Conservation (phyloP, 1,140 invertebrate genomes). For the Platyscapa corneri region DNA sequence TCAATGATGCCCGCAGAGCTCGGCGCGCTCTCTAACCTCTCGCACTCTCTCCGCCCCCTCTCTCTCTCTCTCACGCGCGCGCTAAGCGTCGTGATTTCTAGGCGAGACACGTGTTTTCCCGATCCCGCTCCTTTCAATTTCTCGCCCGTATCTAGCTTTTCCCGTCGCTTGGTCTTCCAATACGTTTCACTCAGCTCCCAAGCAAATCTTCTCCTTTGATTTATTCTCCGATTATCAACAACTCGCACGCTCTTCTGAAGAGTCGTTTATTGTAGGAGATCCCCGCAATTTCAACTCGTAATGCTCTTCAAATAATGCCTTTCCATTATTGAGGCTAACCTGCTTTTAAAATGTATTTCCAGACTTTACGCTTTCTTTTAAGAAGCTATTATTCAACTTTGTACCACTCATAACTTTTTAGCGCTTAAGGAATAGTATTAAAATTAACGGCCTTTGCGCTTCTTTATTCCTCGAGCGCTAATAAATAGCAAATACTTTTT, state of each 20-base stretch:
- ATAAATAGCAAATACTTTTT: not conserved
- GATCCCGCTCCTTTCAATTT: not conserved
- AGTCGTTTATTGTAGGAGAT: not conserved
- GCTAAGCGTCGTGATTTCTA: not conserved
- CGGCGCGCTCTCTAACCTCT: not conserved
- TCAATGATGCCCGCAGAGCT: not conserved
- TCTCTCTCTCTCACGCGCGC: not conserved
- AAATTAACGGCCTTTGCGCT: not conserved
- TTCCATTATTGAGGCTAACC: not conserved
- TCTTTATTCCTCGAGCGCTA: not conserved
- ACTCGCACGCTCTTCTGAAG: not conserved
- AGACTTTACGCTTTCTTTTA: not conserved
- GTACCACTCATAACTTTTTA: not conserved
- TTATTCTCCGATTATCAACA: not conserved
- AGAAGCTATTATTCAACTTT: not conserved
- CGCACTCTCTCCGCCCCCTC: not conserved
- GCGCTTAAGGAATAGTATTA: not conserved
- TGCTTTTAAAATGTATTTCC: not conserved
- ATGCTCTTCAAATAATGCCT: not conserved
- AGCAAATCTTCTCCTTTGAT: not conserved
- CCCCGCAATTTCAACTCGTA: not conserved
- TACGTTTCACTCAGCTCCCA: not conserved
- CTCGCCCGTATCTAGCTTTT: no score
- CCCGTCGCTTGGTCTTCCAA: not conserved
- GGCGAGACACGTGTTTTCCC: not conserved